Evolutionary conservation across 2,888 invertebrate species (phyloP).

Genomic region (Megastigmus dorsalis): DNA sequence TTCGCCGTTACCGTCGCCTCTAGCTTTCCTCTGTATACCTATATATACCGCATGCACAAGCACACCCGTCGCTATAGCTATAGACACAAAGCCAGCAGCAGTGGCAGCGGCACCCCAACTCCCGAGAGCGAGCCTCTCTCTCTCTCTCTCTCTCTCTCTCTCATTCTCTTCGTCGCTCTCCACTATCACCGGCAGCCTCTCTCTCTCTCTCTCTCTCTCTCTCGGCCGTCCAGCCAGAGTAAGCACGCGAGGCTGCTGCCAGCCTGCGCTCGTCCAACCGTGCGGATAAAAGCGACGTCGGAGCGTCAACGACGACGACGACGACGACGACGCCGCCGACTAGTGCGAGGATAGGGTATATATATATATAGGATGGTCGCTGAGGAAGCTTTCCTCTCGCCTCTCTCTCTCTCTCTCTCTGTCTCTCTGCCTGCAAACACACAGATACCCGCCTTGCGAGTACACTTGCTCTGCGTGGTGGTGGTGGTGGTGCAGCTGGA

Average conservation of each 20-base stretch:
- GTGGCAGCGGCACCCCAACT: background rate
- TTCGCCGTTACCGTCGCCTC: background rate
- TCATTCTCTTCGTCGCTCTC: background rate
- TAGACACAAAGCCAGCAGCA: background rate
- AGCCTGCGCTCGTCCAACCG: conserved; percentile 40
- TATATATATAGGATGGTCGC: too few species aligned
- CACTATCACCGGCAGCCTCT: too few species aligned
- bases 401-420: too few species aligned
- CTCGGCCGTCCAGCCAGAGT: conserved; percentile 19
- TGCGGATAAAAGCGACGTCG: conserved; percentile 40
- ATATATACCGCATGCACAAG: too few species aligned
- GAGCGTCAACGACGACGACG: conserved; percentile 17
- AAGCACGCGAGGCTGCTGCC: background rate
- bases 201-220: background rate
- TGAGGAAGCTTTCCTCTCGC: background rate
- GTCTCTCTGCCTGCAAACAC: conserved; percentile 31
- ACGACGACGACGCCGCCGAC: conserved; percentile 7
- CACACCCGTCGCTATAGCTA: background rate
- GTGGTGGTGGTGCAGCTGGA: background rate
- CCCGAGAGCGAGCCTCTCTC: conserved; percentile 1
- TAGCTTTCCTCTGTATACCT: background rate
- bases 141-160: conserved; percentile 24
- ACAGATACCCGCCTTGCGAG: background rate
- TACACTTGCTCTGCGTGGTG: too few species aligned
- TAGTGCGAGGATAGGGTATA: background rate